Base-by-base conservation (phyloP, 2,113 vertebrate genomes). In the Crotalus viridis region DNA sequence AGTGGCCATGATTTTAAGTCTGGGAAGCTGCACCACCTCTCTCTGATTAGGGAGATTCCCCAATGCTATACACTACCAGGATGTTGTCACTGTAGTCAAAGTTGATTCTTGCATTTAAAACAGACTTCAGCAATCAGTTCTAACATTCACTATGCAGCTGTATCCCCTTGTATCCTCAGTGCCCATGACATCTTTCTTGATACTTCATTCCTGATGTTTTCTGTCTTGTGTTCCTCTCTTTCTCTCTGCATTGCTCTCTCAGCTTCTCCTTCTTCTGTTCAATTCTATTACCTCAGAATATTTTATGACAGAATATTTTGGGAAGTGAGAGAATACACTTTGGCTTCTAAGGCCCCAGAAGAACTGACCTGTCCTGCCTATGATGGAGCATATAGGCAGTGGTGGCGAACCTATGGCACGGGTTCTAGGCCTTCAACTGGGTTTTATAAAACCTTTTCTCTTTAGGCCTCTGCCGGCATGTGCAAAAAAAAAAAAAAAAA, bases 41-140 rank as follows among this genome's bases (percentile, higher is more conserved):
- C 97, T 97, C 98, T 97, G 97, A 97, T 97, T 97, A 96, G 96
- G 94, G 96, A 98, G 97, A 96, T 88, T 93, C 95, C 97, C 93
- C 96, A 96, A 96, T 97, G 97, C 96, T 97, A 96, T 97, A 98
- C 97, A 97, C 98, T 97, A 97, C 97, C 97, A 97, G 97, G 98
- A 96, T 97, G 95, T 96, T 33, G 74, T 95, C 94, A 89, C 96
- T 96, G 94, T 96, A 95, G 95, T 94, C 97, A 97, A 97, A 96
- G 15, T 95, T 95, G 96, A 97, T 96, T 97, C 95, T 93, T 97
- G 69, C 93, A 96, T 92, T 96, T 93, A 94, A 97, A 96, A 97
- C 97, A 96, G 95, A 26, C 6, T 59, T n/a, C 95, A 94, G 95
- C 97, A 91, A 92, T 96, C 93, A 90, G 90, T 56, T 81, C 33